Conservation (phyloP, 2,113 vertebrate species). For the Naja naja region DNA sequence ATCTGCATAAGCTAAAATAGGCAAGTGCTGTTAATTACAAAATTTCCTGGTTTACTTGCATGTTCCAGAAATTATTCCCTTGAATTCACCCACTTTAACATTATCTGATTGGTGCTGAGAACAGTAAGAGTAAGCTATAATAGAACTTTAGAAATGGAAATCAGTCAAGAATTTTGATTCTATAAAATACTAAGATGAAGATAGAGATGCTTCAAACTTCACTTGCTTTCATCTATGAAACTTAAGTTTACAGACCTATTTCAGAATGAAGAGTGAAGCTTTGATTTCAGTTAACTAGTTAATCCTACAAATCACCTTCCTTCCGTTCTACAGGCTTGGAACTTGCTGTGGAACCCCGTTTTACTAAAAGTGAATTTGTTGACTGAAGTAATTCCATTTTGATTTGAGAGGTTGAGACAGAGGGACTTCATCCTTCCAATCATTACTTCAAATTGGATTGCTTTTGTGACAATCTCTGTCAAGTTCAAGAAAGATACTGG, state of each 20-base stretch:
- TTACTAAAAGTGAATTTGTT: neutral
- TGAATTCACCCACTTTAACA: slow-evolving; percentile 19
- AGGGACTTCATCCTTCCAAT: neutral
- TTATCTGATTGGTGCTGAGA: neutral
- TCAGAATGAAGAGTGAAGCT: neutral
- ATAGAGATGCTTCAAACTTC: neutral
- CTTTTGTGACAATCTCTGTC: neutral
- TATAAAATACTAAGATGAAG: neutral
- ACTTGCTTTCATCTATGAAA: neutral
- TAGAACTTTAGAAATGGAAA: slow-evolving; percentile 8
- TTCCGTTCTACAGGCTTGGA: neutral
- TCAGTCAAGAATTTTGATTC: neutral
- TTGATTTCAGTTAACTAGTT: neutral
- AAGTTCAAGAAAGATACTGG: neutral
- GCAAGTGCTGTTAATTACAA: slow-evolving; percentile 48
- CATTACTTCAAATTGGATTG: neutral
- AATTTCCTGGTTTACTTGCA: slow-evolving; percentile 32
- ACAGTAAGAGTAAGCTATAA: neutral
- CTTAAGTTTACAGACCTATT: neutral
- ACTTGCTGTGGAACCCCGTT: neutral
- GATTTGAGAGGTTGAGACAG: neutral
- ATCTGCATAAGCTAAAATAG: slow-evolving; percentile 53
- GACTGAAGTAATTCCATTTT: neutral
- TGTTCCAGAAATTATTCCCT: slow-evolving; percentile 48
- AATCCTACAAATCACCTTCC: neutral